Percentiles rank a stretch among this genome's conserved stretches.
phyloP scores from a whole-genome alignment of 2,113 vertebrate genomes.

The Sapayoa aenigma region DNA sequence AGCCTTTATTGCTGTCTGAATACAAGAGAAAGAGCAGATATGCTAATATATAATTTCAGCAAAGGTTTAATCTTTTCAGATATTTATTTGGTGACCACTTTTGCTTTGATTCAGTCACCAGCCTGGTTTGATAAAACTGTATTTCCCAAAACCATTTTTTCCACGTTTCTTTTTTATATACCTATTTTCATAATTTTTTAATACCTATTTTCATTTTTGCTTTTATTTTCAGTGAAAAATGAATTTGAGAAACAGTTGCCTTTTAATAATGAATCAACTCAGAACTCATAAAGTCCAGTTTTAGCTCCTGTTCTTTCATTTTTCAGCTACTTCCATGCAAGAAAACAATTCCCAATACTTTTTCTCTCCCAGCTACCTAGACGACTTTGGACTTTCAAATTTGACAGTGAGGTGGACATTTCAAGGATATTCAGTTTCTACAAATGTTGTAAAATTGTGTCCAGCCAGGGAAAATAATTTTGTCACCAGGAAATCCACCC shows the following conservation, averaged over 20 bases:
- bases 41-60: background rate
- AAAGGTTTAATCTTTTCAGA: background rate
- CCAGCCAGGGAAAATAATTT: background rate
- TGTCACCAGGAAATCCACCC: background rate
- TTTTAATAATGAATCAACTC: background rate
- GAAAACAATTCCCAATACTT: background rate
- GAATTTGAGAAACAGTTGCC: background rate
- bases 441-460: background rate
- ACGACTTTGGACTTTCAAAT: background rate
- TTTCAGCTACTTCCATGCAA: background rate
- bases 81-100: background rate
- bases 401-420: background rate
- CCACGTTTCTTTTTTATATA: background rate
- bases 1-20: background rate
- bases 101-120: background rate
- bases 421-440: background rate
- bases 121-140: background rate
- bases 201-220: background rate
- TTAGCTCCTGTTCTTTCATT: background rate
- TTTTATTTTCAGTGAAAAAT: background rate
- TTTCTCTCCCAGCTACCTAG: background rate
- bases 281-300: background rate
- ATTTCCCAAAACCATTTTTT: background rate
- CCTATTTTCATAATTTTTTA: background rate
- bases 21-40: background rate